Evolutionary conservation across 2,797 vertebrate species (phyloP), one percentile per base, ranked within the genome.

Genomic region (Eupleurogrammus muticus): DNA sequence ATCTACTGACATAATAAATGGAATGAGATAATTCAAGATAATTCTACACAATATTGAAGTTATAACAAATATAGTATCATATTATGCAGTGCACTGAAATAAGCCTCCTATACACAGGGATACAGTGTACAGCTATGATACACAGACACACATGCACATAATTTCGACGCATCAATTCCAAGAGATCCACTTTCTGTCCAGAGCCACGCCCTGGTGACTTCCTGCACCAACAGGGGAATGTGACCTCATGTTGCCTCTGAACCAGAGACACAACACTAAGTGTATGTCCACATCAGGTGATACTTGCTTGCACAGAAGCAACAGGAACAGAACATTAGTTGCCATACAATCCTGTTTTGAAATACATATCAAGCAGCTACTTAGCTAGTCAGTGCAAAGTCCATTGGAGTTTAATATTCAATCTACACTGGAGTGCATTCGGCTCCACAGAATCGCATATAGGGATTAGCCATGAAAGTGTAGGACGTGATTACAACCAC

Each of bases 171-270:
- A 81, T 61, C 54, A 87, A 80, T 90, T 85, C 66, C 77, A 44
- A 44, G 40, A 44, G 7, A 44, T 90, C 75, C 81, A 92, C 87
- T 91, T 92, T 88, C 90, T 94, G 73, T 57, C 59, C 55, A 48
- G 72, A 78, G 73, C 83, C 89, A 89, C 85, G 1, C 90, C 90
- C 81, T 70, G 73, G 70, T 85, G 72, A 80, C 86, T 91, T 84
- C 73, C 73, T 71, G 58, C 79, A 81, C 71, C 70, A 76, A 46
- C 54, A 82, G 58, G 80, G 80, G 82, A 92, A 90, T 89, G 88
- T 90, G 90, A 91, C 92, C 91, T 94, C 87, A 91, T 63, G 83
- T 87, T 75, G 63, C 84, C 83, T 92, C 70, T 75, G 28, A 81
- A 61, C 60, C 75, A 88, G 59, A 76, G 14, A 77, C 56, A 73